A percentile compares a stretch with the other conserved stretches of the same genome.
Conservation (phyloP, 2,797 vertebrate species). For the Coracias cyanogaster region DNA sequence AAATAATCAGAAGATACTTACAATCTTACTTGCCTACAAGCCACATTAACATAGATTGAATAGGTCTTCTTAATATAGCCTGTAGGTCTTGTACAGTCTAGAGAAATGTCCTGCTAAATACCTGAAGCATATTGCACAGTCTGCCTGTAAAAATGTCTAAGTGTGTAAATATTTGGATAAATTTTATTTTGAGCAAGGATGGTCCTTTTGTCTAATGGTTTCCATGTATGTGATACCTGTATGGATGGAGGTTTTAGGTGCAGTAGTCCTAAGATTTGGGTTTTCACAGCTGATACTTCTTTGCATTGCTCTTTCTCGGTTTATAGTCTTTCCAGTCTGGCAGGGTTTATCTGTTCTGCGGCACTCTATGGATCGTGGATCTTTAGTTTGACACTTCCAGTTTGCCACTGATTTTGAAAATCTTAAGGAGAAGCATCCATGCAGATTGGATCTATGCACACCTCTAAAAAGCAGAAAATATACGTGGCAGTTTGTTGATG, state of each 20-base stretch:
- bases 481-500: neutral
- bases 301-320: neutral
- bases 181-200: neutral
- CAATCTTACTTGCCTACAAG: neutral
- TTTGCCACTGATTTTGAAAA: neutral
- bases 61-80: neutral
- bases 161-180: neutral
- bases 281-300: neutral
- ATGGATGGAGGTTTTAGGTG: neutral
- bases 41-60: neutral
- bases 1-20: neutral
- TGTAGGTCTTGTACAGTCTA: neutral
- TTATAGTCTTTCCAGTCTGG: neutral
- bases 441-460: neutral
- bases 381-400: neutral
- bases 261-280: neutral
- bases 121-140: neutral
- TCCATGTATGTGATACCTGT: neutral
- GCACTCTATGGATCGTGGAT: neutral
- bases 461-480: neutral
- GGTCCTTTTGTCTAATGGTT: neutral
- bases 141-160: neutral
- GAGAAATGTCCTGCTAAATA: neutral
- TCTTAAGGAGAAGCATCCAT: neutral
- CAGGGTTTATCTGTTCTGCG: neutral